A percentile compares a stretch with the other conserved stretches of the same genome.
These are phyloP conservation scores for Entosphenus tridentatus DNA, from an alignment of 2,113 vertebrate genomes.

Conservation along the genomic window DNA sequence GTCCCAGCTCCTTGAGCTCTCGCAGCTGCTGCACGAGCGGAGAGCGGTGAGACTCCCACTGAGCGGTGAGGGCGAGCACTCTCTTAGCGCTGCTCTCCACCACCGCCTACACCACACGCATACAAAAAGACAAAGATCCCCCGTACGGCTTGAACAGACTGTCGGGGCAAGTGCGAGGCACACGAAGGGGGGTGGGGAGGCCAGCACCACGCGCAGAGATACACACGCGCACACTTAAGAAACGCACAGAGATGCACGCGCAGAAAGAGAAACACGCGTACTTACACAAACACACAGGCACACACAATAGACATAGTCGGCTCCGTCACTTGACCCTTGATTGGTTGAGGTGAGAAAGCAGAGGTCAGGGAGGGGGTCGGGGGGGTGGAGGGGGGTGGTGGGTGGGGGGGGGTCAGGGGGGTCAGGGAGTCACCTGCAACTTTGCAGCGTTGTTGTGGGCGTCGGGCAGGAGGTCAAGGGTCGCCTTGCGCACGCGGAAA, in stretches of 20 bases:
- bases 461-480: slow-evolving; percentile 38
- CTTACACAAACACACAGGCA: too few species aligned
- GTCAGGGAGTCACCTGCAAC: slow-evolving; percentile 32
- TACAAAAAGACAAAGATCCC: background rate
- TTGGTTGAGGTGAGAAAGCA: too few species aligned
- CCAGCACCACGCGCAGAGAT: background rate
- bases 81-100: slow-evolving; percentile 48
- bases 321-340: too few species aligned
- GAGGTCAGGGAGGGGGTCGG: too few species aligned
- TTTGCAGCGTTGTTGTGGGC: slow-evolving; percentile 37
- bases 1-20: slow-evolving; percentile 39
- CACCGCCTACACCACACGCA: slow-evolving; percentile 21
- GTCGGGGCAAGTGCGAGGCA: background rate
- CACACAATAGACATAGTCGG: too few species aligned
- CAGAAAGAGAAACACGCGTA: too few species aligned
- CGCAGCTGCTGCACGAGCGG: slow-evolving; percentile 47
- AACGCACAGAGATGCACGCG: too few species aligned
- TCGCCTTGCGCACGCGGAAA: slow-evolving; percentile 36
- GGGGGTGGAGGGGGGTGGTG: too few species aligned
- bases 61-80: slow-evolving; percentile 38
- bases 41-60: slow-evolving; percentile 65
- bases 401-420: too few species aligned
- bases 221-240: background rate
- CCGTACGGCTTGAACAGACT: background rate
- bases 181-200: too few species aligned